These are phyloP conservation scores for Congeria kusceri DNA, from an alignment of 2,888 invertebrate species.

Conservation along the genomic window DNA sequence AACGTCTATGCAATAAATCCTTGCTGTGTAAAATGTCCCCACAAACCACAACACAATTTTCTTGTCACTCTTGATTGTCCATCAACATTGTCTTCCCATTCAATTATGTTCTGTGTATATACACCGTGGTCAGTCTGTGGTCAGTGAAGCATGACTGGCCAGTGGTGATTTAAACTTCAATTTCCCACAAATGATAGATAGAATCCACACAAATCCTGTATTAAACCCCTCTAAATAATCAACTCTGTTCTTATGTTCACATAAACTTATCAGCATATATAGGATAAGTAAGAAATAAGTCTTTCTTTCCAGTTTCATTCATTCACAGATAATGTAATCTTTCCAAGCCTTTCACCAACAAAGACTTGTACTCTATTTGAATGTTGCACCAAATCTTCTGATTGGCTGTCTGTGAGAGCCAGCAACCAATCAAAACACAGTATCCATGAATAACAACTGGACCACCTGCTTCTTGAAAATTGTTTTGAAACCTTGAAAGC, in stretches of 20 bases:
- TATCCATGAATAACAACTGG: constrained; percentile 66
- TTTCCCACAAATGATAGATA: neutral
- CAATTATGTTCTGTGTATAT: neutral
- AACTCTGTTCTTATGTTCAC: constrained; percentile 27
- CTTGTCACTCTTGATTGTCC: too few species aligned
- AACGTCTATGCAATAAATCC: too few species aligned
- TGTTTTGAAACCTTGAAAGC: constrained; percentile 46
- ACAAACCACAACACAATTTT: too few species aligned
- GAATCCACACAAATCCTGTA: constrained; percentile 51
- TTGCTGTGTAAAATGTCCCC: too few species aligned
- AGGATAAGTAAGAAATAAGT: constrained; percentile 52
- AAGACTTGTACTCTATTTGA: constrained; percentile 62
- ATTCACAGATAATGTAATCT: constrained; percentile 56
- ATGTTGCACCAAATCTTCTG: constrained; percentile 55
- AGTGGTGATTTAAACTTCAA: constrained; percentile 11
- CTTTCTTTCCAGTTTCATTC: constrained; percentile 63
- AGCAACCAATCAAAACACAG: constrained; percentile 50
- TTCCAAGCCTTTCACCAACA: constrained; percentile 38
- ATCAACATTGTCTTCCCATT: too few species aligned
- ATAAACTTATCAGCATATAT: constrained; percentile 33
- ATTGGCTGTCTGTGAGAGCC: constrained; percentile 41
- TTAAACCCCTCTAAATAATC: constrained; percentile 48
- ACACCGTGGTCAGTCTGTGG: constrained; percentile 14
- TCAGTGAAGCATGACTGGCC: constrained; percentile 31
- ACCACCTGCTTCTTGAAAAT: constrained; percentile 63